These are phyloP conservation scores for Micrastur ruficollis DNA, from an alignment of 2,797 vertebrate genomes.

Conservation along the genomic window DNA sequence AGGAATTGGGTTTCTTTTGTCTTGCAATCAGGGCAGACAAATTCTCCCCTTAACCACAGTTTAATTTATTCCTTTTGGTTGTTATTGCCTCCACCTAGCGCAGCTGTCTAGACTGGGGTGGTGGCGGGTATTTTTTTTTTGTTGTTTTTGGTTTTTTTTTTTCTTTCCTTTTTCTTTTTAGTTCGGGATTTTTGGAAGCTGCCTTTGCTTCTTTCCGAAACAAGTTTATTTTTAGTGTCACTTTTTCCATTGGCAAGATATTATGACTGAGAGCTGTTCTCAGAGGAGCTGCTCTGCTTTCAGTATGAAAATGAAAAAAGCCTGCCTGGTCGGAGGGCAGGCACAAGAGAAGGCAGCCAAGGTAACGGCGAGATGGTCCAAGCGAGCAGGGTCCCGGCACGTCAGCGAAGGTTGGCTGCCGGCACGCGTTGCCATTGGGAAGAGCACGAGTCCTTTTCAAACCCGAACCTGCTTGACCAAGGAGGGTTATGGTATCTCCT, in stretches of 20 bases:
- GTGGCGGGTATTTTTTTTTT: not conserved
- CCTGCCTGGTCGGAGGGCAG: not conserved
- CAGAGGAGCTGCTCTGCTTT: not conserved
- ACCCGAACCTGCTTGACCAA: not conserved
- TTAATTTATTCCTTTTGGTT: constrained; percentile 63
- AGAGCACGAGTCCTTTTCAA: not conserved
- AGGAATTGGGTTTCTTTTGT: constrained; percentile 60
- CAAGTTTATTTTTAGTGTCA: constrained; percentile 58
- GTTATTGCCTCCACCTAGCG: constrained; percentile 57
- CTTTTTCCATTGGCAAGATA: constrained; percentile 69
- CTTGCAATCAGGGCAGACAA: constrained; percentile 58
- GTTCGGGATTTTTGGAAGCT: constrained; percentile 33
- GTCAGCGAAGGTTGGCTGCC: not conserved
- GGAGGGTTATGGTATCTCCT: not conserved
- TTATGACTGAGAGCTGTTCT: not conserved
- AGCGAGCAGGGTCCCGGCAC: fast-evolving
- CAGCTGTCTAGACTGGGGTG: constrained; percentile 62
- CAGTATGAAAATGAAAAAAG: not conserved
- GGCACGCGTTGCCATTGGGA: fast-evolving
- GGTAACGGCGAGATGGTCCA: not conserved
- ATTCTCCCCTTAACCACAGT: constrained; percentile 60
- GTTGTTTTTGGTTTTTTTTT: not conserved
- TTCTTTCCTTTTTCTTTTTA: not conserved
- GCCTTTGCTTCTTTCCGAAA: constrained; percentile 39
- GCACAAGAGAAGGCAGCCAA: not conserved